Evolutionary conservation across 2,113 vertebrate species (phyloP).

Genomic region (Syngnathus floridae): DNA sequence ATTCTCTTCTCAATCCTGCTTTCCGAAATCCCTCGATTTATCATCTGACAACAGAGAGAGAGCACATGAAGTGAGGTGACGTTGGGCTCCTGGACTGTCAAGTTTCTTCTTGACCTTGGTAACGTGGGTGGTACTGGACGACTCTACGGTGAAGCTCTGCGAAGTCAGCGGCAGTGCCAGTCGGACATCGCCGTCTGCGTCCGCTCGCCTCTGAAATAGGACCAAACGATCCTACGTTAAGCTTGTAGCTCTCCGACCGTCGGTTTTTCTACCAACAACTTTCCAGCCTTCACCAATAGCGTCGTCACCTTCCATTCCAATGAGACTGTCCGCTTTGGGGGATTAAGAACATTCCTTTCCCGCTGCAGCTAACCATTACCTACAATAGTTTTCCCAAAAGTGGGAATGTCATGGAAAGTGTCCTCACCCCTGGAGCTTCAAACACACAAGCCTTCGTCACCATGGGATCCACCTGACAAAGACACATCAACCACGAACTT

Average conservation of each 20-base stretch:
- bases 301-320: background rate
- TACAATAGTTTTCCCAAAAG: background rate
- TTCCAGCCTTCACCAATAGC: background rate
- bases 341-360: too few species aligned
- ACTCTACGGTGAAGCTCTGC: slow-evolving; percentile 92
- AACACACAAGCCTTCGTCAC: slow-evolving; percentile 46
- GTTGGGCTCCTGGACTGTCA: too few species aligned
- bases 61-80: background rate
- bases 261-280: background rate
- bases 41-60: background rate
- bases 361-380: too few species aligned
- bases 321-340: too few species aligned
- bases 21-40: slow-evolving; percentile 84
- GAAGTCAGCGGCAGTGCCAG: slow-evolving; percentile 86
- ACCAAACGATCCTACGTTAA: background rate
- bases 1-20: slow-evolving; percentile 96
- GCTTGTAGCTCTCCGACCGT: background rate
- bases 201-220: slow-evolving; percentile 50
- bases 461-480: slow-evolving; percentile 30
- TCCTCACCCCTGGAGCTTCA: slow-evolving; percentile 47
- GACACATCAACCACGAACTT: background rate
- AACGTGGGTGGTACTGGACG: slow-evolving; percentile 88
- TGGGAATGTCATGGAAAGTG: background rate
- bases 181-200: slow-evolving; percentile 71
- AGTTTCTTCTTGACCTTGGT: slow-evolving; percentile 72